Evolutionary conservation across 2,888 invertebrate genomes (phyloP), one percentile per base, ranked within the genome.

Genomic region (Drosophila limbata): DNA sequence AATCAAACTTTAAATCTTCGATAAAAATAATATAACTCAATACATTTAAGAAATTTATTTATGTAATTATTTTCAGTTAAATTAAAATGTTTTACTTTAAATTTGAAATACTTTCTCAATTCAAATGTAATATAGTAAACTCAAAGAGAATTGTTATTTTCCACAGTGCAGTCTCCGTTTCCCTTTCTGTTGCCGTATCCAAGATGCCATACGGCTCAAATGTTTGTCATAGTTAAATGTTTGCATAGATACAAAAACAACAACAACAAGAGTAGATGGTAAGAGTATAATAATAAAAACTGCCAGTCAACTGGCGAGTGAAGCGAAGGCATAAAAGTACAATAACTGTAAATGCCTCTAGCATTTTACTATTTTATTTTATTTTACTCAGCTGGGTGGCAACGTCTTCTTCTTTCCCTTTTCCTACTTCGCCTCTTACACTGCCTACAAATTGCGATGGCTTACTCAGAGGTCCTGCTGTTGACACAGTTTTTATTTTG

Each of bases 401-500:
- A 61, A 25, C 39, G 60, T 52, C 56, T 64, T 33, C 56, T 64
- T 33, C 19, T 21, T 31, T 11, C 31, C 15, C 8, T 33, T 35
- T 21, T 19, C 33, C 37, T 25, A 25, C 25, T 25, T 25, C 37
- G 56, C n/a, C 44, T 28, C 50, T 37, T 57, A 59, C 35, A 31
- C 69, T 48, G 53, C 50, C 39, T 60, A 44, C 63, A 66, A 74
- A 71, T 67, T 68, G 77, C 67, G 55, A 60, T 66, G 35, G 42
- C 64, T 47, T 39, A 63, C 56, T 53, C 39, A 4, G 53, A 5
- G 53, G 42, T 66, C 44, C 75, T 79, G 65, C 77, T 77, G 76
- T 75, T 79, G 79, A 79, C 79, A 76, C 65, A 79, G 71, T 79
- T 76, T 68, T 66, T 67, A 70, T 70, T 63, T 61, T 64, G 51